These are phyloP conservation scores for Carettochelys insculpta DNA, from an alignment of 2,113 vertebrate genomes.

Conservation along the genomic window DNA sequence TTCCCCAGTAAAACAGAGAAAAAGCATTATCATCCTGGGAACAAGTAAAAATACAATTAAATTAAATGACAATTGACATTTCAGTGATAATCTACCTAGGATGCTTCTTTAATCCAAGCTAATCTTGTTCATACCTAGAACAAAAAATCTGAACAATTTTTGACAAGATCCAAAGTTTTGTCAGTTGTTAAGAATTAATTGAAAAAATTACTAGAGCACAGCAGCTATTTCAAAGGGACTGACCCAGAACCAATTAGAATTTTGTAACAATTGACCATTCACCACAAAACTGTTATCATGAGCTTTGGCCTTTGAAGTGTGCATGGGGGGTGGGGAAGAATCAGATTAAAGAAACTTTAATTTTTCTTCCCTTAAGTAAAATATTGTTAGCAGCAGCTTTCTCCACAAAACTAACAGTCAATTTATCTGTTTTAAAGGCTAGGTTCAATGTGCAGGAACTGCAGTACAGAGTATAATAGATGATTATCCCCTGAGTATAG, in stretches of 20 bases:
- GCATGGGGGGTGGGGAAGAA: constrained; percentile 67
- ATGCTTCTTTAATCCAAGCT: constrained; percentile 43
- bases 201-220: constrained; percentile 84
- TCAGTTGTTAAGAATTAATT: constrained; percentile 88
- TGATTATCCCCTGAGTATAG: constrained; percentile 61
- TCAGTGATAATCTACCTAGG: constrained; percentile 40
- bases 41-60: constrained; percentile 29
- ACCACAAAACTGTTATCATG: constrained; percentile 76
- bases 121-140: constrained; percentile 63
- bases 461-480: constrained; percentile 54
- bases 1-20: constrained; percentile 21
- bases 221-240: constrained; percentile 80
- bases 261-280: constrained; percentile 85
- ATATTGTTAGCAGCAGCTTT: constrained; percentile 64
- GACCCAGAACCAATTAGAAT: constrained; percentile 89
- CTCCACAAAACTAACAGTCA: constrained; percentile 59
- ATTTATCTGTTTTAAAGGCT: constrained; percentile 66
- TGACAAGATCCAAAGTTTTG: constrained; percentile 85
- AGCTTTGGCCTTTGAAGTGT: constrained; percentile 80
- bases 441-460: constrained; percentile 54
- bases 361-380: constrained; percentile 55
- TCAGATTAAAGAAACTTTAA: constrained; percentile 74
- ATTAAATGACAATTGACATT: constrained; percentile 55
- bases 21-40: constrained; percentile 47
- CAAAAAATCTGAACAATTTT: constrained; percentile 78